phyloP scores from a whole-genome alignment of 2,797 vertebrate species.

The Pseudocheirus occidentalis region DNA sequence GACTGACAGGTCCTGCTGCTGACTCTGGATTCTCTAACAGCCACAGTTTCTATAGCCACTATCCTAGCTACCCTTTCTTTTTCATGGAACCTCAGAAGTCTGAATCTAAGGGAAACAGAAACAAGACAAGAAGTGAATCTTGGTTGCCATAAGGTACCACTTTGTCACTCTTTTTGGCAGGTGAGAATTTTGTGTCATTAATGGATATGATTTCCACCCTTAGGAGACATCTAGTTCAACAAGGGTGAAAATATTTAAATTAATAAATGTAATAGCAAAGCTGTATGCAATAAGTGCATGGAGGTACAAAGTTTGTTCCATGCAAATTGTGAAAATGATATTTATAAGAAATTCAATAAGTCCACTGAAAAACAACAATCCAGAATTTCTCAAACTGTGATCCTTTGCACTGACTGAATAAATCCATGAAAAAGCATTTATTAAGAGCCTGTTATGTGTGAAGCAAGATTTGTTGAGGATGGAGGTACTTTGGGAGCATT shows the following conservation, averaged over 20 bases:
- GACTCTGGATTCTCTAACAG: not conserved
- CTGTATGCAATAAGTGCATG: not conserved
- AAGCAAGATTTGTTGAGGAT: not conserved
- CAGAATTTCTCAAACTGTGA: not conserved
- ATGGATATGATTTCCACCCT: not conserved
- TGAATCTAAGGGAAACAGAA: not conserved
- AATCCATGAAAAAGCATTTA: not conserved
- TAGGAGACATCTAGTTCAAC: not conserved
- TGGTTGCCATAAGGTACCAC: not conserved
- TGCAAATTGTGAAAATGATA: not conserved
- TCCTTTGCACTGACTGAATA: not conserved
- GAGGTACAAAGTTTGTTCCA: not conserved
- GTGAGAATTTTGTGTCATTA: not conserved
- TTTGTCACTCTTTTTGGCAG: not conserved
- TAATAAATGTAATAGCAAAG: not conserved
- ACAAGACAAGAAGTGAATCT: not conserved
- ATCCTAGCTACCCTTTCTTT: not conserved
- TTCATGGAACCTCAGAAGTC: not conserved
- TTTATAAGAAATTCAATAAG: not conserved
- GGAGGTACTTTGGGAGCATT: not conserved
- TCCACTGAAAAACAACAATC: not conserved
- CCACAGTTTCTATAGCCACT: not conserved
- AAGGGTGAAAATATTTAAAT: not conserved
- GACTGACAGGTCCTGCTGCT: not conserved
- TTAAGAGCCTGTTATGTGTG: not conserved